Conservation (phyloP, 2,113 vertebrate species). For the Bagarius yarrelli region DNA sequence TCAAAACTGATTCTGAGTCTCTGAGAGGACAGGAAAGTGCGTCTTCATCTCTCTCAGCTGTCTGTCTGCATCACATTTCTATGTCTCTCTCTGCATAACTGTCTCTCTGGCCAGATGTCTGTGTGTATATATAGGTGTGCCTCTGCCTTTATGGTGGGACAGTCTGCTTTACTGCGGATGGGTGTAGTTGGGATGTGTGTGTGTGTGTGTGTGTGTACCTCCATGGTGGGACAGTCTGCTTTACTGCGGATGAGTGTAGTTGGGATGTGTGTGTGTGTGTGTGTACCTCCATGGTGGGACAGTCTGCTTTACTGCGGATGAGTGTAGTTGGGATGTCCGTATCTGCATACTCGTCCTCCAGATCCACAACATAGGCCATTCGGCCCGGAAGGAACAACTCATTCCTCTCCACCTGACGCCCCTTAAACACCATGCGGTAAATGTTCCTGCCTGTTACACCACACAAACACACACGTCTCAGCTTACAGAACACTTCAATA, state of each 20-base stretch:
- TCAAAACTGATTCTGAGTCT: too few species aligned
- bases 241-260: conserved; percentile 84
- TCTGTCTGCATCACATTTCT: background rate
- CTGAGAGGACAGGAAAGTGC: too few species aligned
- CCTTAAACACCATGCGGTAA: conserved; percentile 90
- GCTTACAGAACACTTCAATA: too few species aligned
- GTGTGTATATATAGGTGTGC: background rate
- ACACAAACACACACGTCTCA: background rate
- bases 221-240: conserved; percentile 98
- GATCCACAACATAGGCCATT: conserved; percentile 97
- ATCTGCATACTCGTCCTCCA: conserved; percentile 95
- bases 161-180: conserved; percentile 97
- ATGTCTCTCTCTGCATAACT: background rate
- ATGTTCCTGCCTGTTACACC: conserved; percentile 81
- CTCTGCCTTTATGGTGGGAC: conserved; percentile 96
- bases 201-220: conserved; percentile 68
- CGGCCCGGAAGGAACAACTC: conserved; percentile 93
- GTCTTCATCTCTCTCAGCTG: too few species aligned
- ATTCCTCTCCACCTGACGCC: conserved; percentile 83
- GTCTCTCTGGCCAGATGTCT: too few species aligned
- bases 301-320: conserved; percentile 98
- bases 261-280: background rate
- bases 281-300: conserved; percentile 94
- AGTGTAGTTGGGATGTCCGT: conserved; percentile 96
- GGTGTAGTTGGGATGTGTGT: background rate